Evolutionary conservation across 1,140 invertebrate genomes (phyloP), one percentile per base, ranked within the genome.

Genomic region (Pantala flavescens): DNA sequence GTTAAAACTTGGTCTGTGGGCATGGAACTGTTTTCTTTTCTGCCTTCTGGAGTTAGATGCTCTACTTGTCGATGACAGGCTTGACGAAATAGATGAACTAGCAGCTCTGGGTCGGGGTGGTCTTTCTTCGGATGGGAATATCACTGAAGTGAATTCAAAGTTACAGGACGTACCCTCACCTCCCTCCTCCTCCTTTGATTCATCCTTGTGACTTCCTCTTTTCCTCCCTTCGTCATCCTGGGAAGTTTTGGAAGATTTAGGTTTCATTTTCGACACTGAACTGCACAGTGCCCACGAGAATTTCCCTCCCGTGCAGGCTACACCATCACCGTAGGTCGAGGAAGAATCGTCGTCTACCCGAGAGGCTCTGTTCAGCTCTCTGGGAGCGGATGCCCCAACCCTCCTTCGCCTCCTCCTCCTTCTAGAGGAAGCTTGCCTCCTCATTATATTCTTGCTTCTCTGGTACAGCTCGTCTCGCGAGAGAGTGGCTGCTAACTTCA

Each of bases 391-490:
- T 5, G 71, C 16, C 19, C 23, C 16, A 5, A 24, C 23, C n/a
- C 71, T 42, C 71, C 5, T 19, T 23, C 16, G 23, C n/a, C 43
- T 74, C 5, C 42, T 74, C 23, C 71, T 73, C 71, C 63, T 72
- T 36, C 42, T 43, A 19, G 23, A 16, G 70, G 71, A 74, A n/a
- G 16, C 28, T 55, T 93, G 92, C 74, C 91, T 87, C 49, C 90
- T 87, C 94, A 96, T 95, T 76, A 95, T 95, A 49, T 89, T 89
- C 80, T 94, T 95, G 75, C 92, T 93, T 79, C 93, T 88, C 80
- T 94, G 91, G 80, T 94, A 95, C 73, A 95, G 84, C 82, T 96
- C 93, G 78, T 95, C 94, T 82, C 95, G 93, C 23, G 92, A 95
- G 23, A 96, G 82, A 0, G 93, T 95, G 0, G 94, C 88, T 0